phyloP scores from a whole-genome alignment of 2,113 vertebrate genomes.

The Misgurnus anguillicaudatus region DNA sequence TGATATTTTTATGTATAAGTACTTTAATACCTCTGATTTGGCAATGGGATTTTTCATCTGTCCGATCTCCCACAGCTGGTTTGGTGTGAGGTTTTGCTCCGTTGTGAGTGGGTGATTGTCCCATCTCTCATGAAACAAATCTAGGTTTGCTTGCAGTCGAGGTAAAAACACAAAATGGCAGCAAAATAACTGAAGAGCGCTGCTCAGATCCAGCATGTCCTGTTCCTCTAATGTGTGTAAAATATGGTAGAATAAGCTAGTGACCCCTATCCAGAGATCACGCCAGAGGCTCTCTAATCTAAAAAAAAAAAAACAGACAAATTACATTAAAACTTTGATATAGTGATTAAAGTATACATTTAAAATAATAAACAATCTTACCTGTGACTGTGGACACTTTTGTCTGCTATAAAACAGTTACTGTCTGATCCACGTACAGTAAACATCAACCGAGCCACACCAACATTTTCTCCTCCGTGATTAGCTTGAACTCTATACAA shows the following conservation, averaged over 20 bases:
- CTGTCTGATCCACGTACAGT: neutral
- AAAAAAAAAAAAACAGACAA: too few relatives aligned
- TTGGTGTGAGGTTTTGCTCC: constrained; percentile 20
- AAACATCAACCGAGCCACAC: constrained; percentile 18
- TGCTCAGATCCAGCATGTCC: neutral
- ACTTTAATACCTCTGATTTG: constrained; percentile 23
- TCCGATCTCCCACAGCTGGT: constrained; percentile 14
- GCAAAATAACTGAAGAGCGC: neutral
- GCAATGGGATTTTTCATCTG: constrained; percentile 18
- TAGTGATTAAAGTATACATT: too few relatives aligned
- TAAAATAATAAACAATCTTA: neutral
- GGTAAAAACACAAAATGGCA: constrained; percentile 6
- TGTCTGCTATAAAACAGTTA: too few relatives aligned
- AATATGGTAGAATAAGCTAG: too few relatives aligned
- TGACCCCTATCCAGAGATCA: too few relatives aligned
- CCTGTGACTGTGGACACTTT: too few relatives aligned
- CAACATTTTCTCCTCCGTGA: constrained; percentile 21
- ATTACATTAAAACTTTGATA: too few relatives aligned
- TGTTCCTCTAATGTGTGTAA: too few relatives aligned
- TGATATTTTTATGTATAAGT: neutral
- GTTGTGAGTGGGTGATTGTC: constrained; percentile 2
- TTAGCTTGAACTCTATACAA: constrained; percentile 13
- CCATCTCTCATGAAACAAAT: neutral
- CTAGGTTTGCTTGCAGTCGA: neutral
- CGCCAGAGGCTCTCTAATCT: neutral